These are phyloP conservation scores for Drosophila meridionalis DNA, from an alignment of 2,888 invertebrate genomes.

Conservation along the genomic window DNA sequence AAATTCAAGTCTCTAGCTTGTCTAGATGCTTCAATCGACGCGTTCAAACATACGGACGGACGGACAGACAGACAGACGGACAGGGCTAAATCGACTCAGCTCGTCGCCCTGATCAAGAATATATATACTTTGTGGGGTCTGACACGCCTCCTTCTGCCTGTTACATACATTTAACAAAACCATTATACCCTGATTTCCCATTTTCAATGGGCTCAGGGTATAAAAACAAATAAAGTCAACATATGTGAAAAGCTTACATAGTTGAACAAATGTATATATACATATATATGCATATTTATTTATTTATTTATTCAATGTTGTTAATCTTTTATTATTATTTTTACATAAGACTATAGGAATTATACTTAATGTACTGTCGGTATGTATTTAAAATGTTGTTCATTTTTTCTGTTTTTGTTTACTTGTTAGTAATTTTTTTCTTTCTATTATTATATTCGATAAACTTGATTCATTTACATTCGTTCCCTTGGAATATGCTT, in stretches of 20 bases:
- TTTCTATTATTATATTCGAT: slow-evolving; percentile 4
- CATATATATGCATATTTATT: neutral
- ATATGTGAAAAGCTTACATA: slow-evolving; percentile 1
- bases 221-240: neutral
- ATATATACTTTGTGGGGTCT: too few relatives aligned
- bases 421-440: too few relatives aligned
- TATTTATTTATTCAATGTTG: slow-evolving; percentile 24
- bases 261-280: neutral
- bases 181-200: too few relatives aligned
- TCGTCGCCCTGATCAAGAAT: too few relatives aligned
- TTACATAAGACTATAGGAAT: slow-evolving; percentile 73
- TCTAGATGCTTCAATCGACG: too few relatives aligned
- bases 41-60: too few relatives aligned
- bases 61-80: too few relatives aligned
- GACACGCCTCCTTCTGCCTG: too few relatives aligned
- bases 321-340: slow-evolving; percentile 50
- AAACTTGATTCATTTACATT: slow-evolving; percentile 60
- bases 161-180: too few relatives aligned
- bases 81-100: too few relatives aligned
- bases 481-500: slow-evolving; percentile 58
- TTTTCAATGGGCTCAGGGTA: too few relatives aligned
- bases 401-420: slow-evolving; percentile 9
- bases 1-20: too few relatives aligned
- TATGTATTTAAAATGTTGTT: slow-evolving; percentile 40
- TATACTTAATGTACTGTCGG: slow-evolving; percentile 53